Evolutionary conservation across 1,140 invertebrate genomes (phyloP).

Genomic region (Drosophila nikananu): DNA sequence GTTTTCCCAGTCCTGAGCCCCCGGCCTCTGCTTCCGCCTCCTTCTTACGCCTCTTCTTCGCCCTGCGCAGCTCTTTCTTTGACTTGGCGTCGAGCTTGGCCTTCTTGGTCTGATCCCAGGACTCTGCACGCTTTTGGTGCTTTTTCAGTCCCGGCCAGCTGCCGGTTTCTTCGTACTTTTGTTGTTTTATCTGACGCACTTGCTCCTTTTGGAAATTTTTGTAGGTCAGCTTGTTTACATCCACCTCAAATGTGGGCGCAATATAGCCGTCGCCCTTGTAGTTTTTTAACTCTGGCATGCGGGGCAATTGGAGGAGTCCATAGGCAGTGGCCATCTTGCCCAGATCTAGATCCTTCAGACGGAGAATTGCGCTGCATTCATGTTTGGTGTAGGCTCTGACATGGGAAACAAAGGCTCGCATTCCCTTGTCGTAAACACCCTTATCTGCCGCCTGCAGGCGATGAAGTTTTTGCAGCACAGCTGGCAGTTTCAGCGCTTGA

Average conservation of each 20-base stretch:
- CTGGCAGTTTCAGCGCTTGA: slow-evolving; percentile 15
- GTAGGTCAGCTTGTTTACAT: slow-evolving; percentile 92
- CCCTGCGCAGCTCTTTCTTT: slow-evolving; percentile 87
- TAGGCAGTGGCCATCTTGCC: slow-evolving; percentile 94
- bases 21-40: slow-evolving; percentile 49
- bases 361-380: slow-evolving; percentile 96
- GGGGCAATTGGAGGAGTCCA: slow-evolving; percentile 95
- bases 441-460: slow-evolving; percentile 87
- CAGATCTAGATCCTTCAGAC: slow-evolving; percentile 95
- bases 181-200: slow-evolving; percentile 90
- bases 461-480: slow-evolving; percentile 61
- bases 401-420: slow-evolving; percentile 97
- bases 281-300: slow-evolving; percentile 97
- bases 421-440: slow-evolving; percentile 94
- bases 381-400: slow-evolving; percentile 97
- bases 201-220: slow-evolving; percentile 93
- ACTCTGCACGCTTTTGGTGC: slow-evolving; percentile 88
- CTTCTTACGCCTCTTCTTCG: slow-evolving; percentile 86
- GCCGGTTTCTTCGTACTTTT: slow-evolving; percentile 90
- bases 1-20: slow-evolving; percentile 84
- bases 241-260: slow-evolving; percentile 87
- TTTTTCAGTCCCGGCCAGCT: slow-evolving; percentile 90
- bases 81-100: slow-evolving; percentile 89
- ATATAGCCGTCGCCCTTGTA: slow-evolving; percentile 89
- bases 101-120: slow-evolving; percentile 94